Conservation (phyloP, 2,113 vertebrate species). For the Cheirogaleus medius region DNA sequence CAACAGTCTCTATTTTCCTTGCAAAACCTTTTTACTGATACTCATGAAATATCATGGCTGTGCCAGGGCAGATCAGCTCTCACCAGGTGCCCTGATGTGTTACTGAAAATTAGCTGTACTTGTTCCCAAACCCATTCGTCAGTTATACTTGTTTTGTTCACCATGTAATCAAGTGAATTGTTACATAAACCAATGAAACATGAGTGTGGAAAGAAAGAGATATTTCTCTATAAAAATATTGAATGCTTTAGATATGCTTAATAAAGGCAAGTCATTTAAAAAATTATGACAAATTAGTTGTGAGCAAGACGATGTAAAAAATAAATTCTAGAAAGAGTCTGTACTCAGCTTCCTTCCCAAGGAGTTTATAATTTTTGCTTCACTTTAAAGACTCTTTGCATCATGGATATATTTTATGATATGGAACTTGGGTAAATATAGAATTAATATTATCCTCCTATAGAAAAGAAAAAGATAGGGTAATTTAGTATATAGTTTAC, state of each 20-base stretch:
- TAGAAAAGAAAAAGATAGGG: neutral
- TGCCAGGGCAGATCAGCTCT: neutral
- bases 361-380: neutral
- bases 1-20: neutral
- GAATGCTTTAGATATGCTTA: neutral
- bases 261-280: neutral
- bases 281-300: neutral
- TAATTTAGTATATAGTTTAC: neutral
- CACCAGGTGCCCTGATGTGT: neutral
- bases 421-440: neutral
- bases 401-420: neutral
- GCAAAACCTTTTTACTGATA: neutral
- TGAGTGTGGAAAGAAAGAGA: neutral
- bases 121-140: neutral
- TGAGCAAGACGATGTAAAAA: slow-evolving; percentile 13
- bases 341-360: neutral
- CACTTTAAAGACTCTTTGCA: neutral
- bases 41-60: neutral
- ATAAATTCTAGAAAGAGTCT: neutral
- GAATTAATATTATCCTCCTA: neutral
- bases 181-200: neutral
- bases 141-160: neutral
- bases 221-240: neutral
- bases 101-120: neutral
- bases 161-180: neutral